These are phyloP conservation scores for Nemapogon koenigi DNA, from an alignment of 2,888 invertebrate species.

Conservation along the genomic window DNA sequence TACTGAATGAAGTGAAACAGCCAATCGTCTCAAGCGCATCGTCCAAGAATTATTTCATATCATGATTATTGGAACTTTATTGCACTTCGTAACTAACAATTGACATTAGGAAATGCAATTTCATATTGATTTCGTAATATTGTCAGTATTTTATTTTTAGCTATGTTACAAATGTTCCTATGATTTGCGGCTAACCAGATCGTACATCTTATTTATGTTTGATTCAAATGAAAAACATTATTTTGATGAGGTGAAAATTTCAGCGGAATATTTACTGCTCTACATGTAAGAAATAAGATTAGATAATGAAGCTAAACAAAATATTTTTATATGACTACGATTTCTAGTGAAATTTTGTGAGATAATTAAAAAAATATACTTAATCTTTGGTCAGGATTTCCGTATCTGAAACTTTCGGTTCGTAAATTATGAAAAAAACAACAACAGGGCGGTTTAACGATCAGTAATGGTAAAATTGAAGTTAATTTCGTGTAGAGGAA, in stretches of 20 bases:
- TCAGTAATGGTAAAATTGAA: constrained; percentile 5
- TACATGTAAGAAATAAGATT: too few relatives aligned
- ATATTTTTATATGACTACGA: too few relatives aligned
- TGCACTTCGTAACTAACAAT: constrained; percentile 66
- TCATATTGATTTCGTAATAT: constrained; percentile 64
- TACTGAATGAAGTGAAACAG: constrained; percentile 26
- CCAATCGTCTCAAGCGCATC: constrained; percentile 37
- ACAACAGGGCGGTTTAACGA: too few relatives aligned
- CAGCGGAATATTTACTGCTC: not conserved
- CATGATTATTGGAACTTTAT: constrained; percentile 66
- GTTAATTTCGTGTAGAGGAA: constrained; percentile 1
- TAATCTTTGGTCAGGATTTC: too few relatives aligned
- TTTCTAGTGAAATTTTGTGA: too few relatives aligned
- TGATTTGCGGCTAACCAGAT: constrained; percentile 60
- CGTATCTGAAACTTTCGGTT: too few relatives aligned
- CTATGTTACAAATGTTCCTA: constrained; percentile 61
- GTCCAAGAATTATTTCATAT: constrained; percentile 60
- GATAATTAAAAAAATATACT: too few relatives aligned
- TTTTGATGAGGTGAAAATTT: not conserved
- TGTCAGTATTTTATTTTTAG: constrained; percentile 56
- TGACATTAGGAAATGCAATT: constrained; percentile 66
- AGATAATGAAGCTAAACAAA: not conserved
- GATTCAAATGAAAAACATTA: constrained; percentile 21
- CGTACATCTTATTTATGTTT: constrained; percentile 43
- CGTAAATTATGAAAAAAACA: too few relatives aligned